Evolutionary conservation across 2,113 vertebrate genomes (phyloP).

Genomic region (Ploceus nigricollis): DNA sequence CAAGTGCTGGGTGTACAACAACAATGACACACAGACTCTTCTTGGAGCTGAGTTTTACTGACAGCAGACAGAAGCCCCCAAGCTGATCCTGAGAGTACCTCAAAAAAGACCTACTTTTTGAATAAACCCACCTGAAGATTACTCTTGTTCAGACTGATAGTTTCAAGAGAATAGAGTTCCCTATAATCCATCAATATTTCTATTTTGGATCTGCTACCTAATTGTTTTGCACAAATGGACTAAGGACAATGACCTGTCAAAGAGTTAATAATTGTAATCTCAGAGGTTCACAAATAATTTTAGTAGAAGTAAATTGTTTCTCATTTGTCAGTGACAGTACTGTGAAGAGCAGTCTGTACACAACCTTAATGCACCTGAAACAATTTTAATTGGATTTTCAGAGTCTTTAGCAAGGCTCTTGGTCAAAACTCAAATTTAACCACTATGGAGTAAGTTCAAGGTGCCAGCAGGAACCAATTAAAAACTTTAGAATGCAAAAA

Average conservation of each 20-base stretch:
- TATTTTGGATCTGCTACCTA: not conserved
- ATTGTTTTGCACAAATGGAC: not conserved
- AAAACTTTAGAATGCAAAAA: not conserved
- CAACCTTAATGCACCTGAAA: not conserved
- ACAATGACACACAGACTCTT: not conserved
- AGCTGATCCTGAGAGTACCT: not conserved
- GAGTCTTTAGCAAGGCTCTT: not conserved
- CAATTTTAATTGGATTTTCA: not conserved
- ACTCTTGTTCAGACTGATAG: not conserved
- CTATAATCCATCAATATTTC: not conserved
- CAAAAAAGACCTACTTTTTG: not conserved
- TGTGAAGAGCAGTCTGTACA: not conserved
- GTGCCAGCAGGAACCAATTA: not conserved
- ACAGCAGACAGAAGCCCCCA: not conserved
- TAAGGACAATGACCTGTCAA: not conserved
- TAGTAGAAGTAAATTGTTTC: not conserved
- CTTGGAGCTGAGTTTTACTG: not conserved
- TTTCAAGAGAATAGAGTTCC: not conserved
- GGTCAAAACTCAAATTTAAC: not conserved
- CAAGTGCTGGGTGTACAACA: not conserved
- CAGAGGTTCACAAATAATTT: not conserved
- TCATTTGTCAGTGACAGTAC: not conserved
- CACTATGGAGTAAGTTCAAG: not conserved
- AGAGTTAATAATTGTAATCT: not conserved
- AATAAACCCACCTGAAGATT: not conserved